Evolutionary conservation across 2,113 vertebrate genomes (phyloP), one percentile per base, ranked within the genome.

Genomic region (Taurulus bubalis): DNA sequence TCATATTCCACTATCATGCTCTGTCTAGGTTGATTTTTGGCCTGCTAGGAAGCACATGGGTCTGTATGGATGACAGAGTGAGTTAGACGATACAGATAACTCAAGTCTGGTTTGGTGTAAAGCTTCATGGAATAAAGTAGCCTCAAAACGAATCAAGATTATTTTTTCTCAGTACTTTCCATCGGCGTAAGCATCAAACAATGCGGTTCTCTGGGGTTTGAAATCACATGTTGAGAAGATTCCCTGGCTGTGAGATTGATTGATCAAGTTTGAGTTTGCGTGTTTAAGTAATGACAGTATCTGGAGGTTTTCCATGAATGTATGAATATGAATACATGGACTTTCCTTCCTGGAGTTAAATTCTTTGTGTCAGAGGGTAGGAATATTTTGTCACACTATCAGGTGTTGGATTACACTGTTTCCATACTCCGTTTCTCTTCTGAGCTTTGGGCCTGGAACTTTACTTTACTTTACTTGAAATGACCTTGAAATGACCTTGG

Each of bases 361-460:
- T 81, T 36, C 20, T 64, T 65, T 36, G 32, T 75, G 87, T 85
- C 85, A 80, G 79, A 49, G 26, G 26, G 59, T 22, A 38, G 24
- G 73, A 75, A 80, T 60, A 65, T 68, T 10, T 68, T 82, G 82
- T 62, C 80, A 62, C 76, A 15, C 69, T 66, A 40, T 55, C 28
- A 36, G 80, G 79, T 77, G 36, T 85, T 80, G 47, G 26, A 20
- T 87, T 82, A 42, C 75, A 51, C 71, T 49, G 30, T 28, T 75
- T 56, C 53, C 34, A 60, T 77, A 66, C 63, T 69, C 20, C 30
- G 18, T 32, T 2, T 51, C 15, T 72, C 30, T 67, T 75, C 40
- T 58, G 24, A 2, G 75, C 74, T 42, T 9, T 6, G 5, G 9
- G 58, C 47, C 55, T 56, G 63, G 26, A 83, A 51, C 34, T 32